A percentile compares a stretch with the other conserved stretches of the same genome.
phyloP scores from a whole-genome alignment of 2,888 invertebrate species.

The Caenorhabditis doughertyi region DNA sequence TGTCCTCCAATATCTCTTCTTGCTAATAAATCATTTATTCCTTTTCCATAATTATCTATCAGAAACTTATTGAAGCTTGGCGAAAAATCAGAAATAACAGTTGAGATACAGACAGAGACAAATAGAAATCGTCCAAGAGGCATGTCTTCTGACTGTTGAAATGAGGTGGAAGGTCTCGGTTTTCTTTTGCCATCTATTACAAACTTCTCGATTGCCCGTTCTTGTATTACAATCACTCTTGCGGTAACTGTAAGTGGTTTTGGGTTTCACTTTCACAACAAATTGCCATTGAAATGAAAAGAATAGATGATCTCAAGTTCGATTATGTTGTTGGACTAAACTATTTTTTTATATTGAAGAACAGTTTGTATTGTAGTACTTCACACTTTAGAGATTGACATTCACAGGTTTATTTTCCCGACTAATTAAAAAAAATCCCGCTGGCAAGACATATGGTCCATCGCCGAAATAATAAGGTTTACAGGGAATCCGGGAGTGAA shows the following conservation, averaged over 20 bases:
- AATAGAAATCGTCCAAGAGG: constrained; percentile 5
- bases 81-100: constrained; percentile 53
- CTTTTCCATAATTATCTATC: constrained; percentile 53
- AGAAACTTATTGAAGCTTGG: constrained; percentile 56
- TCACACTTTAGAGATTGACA: background rate
- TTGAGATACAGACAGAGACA: background rate
- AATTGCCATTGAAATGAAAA: constrained; percentile 16
- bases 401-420: background rate
- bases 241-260: constrained; percentile 50
- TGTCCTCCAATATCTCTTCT: constrained; percentile 64
- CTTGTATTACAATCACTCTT: constrained; percentile 42
- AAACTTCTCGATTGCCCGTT: constrained; percentile 44
- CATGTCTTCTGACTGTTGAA: too few relatives aligned
- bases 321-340: background rate
- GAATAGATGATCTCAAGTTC: constrained; percentile 26
- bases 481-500: background rate
- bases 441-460: too few relatives aligned
- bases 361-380: background rate
- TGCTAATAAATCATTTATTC: constrained; percentile 62
- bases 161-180: constrained; percentile 32
- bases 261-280: constrained; percentile 46
- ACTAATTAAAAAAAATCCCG: background rate
- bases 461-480: too few relatives aligned
- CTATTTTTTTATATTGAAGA: background rate
- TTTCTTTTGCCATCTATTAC: constrained; percentile 25